Conservation (phyloP, 1,140 invertebrate genomes). For the Phortica variegata region DNA sequence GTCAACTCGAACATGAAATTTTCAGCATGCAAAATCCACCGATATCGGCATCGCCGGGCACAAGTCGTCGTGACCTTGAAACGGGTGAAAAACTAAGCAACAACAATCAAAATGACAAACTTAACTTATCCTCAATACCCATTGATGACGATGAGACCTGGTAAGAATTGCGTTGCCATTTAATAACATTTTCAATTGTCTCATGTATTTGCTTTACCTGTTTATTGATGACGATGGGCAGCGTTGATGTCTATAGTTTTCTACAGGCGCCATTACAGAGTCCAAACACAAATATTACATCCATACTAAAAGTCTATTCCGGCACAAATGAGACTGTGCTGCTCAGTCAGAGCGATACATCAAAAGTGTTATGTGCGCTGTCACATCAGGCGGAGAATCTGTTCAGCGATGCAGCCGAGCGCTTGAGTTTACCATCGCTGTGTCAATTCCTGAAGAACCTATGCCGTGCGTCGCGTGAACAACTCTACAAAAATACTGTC, state of each 20-base stretch:
- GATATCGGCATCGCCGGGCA: conserved; percentile 53
- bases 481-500: conserved; percentile 65
- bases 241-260: conserved; percentile 81
- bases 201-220: conserved; percentile 28
- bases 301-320: conserved; percentile 54
- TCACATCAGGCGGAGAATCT: conserved; percentile 83
- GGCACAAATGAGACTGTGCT: conserved; percentile 65
- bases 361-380: conserved; percentile 82
- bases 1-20: conserved; percentile 83
- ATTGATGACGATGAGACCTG: conserved; percentile 75
- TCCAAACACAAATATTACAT: conserved; percentile 60
- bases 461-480: conserved; percentile 77
- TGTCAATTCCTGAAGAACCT: conserved; percentile 78
- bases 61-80: conserved; percentile 57
- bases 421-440: conserved; percentile 82
- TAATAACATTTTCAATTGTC: not conserved
- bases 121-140: conserved; percentile 56
- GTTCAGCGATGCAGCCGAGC: conserved; percentile 82
- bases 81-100: conserved; percentile 54
- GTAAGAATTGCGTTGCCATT: conserved; percentile 50
- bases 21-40: conserved; percentile 69
- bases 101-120: conserved; percentile 46
- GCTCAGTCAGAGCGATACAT: conserved; percentile 76
- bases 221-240: no score
- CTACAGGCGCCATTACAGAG: conserved; percentile 70